Conservation (phyloP, 2,888 invertebrate species). For the Phymatocera aterrima region DNA sequence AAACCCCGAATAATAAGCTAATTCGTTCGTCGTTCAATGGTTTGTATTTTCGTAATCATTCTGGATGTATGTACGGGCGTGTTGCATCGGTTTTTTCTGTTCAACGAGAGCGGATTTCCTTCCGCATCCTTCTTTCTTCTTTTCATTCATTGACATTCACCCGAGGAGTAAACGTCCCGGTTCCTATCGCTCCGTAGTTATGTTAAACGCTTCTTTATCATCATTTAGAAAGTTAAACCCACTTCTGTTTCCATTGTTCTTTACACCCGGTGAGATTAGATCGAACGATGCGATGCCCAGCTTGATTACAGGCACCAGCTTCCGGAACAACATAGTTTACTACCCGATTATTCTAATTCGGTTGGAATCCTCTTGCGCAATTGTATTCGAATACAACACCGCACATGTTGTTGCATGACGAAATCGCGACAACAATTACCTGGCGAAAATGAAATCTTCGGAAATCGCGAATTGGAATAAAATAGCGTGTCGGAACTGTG, state of each 20-base stretch:
- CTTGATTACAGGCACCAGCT: conserved; percentile 21
- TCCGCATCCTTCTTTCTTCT: no score
- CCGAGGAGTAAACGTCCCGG: background rate
- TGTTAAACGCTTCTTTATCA: conserved; percentile 31
- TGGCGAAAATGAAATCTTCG: no score
- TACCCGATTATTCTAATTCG: background rate
- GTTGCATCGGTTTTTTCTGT: background rate
- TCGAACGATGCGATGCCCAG: conserved; percentile 10
- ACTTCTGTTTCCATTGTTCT: conserved; percentile 37
- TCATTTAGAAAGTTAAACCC: conserved; percentile 39
- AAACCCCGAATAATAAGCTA: no score
- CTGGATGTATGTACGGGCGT: background rate
- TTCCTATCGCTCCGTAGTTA: conserved; percentile 25
- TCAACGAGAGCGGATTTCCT: background rate
- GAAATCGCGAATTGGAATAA: no score
- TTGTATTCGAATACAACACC: no score
- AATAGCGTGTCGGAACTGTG: no score
- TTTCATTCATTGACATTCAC: background rate
- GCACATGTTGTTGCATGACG: no score
- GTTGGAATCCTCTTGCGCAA: background rate
- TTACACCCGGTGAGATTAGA: conserved; percentile 18
- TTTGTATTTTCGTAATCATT: background rate
- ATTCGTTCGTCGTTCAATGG: no score
- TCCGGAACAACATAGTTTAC: background rate
- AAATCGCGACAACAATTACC: no score